Evolutionary conservation across 2,113 vertebrate genomes (phyloP).

Genomic region (Aegithalos caudatus): DNA sequence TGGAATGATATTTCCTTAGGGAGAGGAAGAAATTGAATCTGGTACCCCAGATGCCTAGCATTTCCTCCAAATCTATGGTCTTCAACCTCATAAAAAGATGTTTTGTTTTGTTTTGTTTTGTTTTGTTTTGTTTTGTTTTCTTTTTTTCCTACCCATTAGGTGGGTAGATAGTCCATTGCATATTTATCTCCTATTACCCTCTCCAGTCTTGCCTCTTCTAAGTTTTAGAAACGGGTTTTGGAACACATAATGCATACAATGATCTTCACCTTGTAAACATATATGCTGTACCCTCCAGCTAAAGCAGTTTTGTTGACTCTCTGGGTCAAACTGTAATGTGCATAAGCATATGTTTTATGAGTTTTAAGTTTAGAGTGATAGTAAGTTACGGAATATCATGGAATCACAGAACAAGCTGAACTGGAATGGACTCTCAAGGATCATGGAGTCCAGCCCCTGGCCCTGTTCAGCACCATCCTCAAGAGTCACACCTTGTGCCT

Average conservation of each 20-base stretch:
- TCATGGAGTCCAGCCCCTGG: fast-evolving
- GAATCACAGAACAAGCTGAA: neutral
- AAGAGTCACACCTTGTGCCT: neutral
- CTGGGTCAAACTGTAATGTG: neutral
- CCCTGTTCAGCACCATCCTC: no score
- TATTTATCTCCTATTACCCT: neutral
- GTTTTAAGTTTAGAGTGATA: neutral
- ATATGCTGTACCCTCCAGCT: neutral
- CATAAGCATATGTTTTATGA: neutral
- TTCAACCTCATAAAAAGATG: neutral
- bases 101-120: no score
- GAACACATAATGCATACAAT: neutral
- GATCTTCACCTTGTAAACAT: neutral
- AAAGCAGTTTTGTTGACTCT: neutral
- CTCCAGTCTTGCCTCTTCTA: neutral
- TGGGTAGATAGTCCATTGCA: neutral
- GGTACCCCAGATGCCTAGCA: neutral
- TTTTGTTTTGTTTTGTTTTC: no score
- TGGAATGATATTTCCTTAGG: neutral
- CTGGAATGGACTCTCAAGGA: neutral
- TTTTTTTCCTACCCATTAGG: no score
- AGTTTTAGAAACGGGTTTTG: neutral
- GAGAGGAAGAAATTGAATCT: neutral
- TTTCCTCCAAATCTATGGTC: neutral
- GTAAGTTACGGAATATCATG: fast-evolving